Percentiles rank a stretch among this genome's conserved stretches.
Conservation (phyloP, 2,113 vertebrate species). For the Chaetura pelagica region DNA sequence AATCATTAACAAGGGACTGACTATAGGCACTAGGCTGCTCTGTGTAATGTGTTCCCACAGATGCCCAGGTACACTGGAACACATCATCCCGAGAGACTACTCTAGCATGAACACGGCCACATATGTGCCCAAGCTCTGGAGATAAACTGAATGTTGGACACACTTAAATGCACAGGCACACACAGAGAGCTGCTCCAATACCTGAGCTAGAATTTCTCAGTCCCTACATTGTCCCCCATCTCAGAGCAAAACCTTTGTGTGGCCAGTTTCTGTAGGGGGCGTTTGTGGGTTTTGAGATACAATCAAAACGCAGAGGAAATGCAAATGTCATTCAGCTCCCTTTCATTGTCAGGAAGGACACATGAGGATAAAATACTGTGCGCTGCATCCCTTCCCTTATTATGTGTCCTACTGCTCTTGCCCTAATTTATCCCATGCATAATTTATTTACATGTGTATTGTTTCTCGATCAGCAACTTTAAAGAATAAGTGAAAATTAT, state of each 20-base stretch:
- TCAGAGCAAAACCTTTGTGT: conserved; percentile 73
- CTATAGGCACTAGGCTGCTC: not conserved
- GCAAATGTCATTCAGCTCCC: conserved; percentile 76
- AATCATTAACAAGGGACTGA: conserved; percentile 12
- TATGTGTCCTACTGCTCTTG: conserved; percentile 70
- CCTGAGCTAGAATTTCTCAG: conserved; percentile 43
- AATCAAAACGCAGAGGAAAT: conserved; percentile 75
- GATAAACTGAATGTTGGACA: not conserved
- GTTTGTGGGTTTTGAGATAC: conserved; percentile 49
- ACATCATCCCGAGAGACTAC: conserved; percentile 18
- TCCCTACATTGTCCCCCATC: conserved; percentile 45
- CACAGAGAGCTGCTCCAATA: conserved; percentile 15
- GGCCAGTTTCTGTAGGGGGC: conserved; percentile 74
- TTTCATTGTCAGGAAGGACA: conserved; percentile 81
- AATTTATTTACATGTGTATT: conserved; percentile 77
- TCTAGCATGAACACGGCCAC: conserved; percentile 10
- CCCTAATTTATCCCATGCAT: conserved; percentile 78
- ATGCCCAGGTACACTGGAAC: conserved; percentile 35
- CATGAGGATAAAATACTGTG: conserved; percentile 70
- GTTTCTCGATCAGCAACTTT: conserved; percentile 77
- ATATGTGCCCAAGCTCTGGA: not conserved
- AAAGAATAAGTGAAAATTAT: conserved; percentile 72
- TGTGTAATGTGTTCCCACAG: not conserved
- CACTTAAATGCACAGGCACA: not conserved
- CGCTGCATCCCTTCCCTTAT: conserved; percentile 43